Base-by-base conservation (phyloP, 2,888 invertebrate genomes). In the Diadromus collaris region DNA sequence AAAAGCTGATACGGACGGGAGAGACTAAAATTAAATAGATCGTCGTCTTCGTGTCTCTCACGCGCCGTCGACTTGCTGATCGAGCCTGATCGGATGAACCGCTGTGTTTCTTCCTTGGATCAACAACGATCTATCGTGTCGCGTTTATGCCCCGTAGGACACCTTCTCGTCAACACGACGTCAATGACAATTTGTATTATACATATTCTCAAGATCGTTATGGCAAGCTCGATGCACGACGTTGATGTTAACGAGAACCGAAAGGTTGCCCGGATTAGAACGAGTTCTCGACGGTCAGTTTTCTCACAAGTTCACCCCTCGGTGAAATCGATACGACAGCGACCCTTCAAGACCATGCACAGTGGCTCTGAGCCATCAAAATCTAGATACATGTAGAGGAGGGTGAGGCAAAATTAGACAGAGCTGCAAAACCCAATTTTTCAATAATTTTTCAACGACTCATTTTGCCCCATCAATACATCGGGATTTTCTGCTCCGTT, bases 241-340 rank as follows among this genome's bases (percentile, higher is more conserved):
- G 38, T 9, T 7, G 13, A 34, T 24, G 58, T 58, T 24, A 27
- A 58, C 9, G 27, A 54, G 65, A 65, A 21, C 24, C 29, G 16
- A 6, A 44, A 38, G 24, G 38, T 67, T 54, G 34, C 41, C 29
- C 38, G 67, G 34, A 56, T 27, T 64, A 54, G 69, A 58, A 71
- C 70, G 74, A 60, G 24, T 73, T 41, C 60, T 63, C 29, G 67
- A 69, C 64, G 63, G 61, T 67, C 54, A 41, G 29, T 38, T 51
- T 44, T 69, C 69, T 60, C 38, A 58, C 48, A 21, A 13, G 41
- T 41, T 71, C 63, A 27, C 79, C 63, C 68, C 64, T 68, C 41
- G 48, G 44, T 76, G 74, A 73, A 77, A 74, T 74, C 68, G 56
- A 76, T 73, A 73, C 69, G 73, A 64, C 46, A 64, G 68, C 54